Evolutionary conservation across 2,797 vertebrate genomes (phyloP).

Genomic region (Otolemur crassicaudatus): DNA sequence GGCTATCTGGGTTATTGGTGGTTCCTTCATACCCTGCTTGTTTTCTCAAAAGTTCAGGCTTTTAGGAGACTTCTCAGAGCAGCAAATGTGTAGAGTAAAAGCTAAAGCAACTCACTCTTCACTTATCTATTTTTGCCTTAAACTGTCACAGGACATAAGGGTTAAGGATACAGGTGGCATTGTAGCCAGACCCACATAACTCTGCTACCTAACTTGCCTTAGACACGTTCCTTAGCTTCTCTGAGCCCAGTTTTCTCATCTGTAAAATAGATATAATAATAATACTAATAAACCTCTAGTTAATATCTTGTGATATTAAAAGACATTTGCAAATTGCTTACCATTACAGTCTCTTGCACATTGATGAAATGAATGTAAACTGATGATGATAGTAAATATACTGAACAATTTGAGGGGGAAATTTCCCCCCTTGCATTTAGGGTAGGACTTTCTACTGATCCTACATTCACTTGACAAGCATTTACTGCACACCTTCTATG

Average conservation of each 20-base stretch:
- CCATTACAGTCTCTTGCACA: neutral
- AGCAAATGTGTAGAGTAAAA: neutral
- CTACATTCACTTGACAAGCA: neutral
- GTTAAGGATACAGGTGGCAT: neutral
- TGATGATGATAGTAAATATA: neutral
- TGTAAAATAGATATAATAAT: neutral
- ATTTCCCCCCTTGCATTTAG: neutral
- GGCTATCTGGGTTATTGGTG: neutral
- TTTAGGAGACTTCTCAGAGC: neutral
- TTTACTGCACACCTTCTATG: neutral
- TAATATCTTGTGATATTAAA: neutral
- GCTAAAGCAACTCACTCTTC: neutral
- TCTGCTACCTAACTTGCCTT: neutral
- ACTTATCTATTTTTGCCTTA: neutral
- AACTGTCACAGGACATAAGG: neutral
- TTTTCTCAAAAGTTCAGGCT: neutral
- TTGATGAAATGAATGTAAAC: neutral
- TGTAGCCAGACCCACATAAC: neutral
- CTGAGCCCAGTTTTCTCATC: neutral
- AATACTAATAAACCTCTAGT: neutral
- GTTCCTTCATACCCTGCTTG: rapidly evolving
- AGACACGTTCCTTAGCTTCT: neutral
- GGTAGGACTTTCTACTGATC: neutral
- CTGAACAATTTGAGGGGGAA: neutral
- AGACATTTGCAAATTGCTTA: neutral